Evolutionary conservation across 2,113 vertebrate species (phyloP), one percentile per base, ranked within the genome.

Genomic region (Arothron firmamentum): DNA sequence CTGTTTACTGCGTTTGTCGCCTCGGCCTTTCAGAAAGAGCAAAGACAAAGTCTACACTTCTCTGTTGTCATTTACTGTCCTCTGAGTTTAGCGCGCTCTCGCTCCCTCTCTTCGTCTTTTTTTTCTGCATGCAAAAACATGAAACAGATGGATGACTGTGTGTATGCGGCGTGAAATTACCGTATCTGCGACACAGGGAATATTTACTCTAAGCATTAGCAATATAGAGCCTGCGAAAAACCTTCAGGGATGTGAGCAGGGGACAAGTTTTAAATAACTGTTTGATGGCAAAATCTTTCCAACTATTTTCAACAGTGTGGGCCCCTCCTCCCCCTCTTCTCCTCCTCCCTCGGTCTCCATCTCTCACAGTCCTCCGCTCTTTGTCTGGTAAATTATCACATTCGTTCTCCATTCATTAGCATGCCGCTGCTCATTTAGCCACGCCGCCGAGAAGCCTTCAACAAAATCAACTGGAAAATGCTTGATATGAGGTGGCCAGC

Each of bases 401-500:
- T 74, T 82, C 72, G 31, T 88, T 85, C 82, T 83, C 65, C 68
- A 69, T 89, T 91, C 86, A 91, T 91, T 89, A 90, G 78, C 82
- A 81, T 78, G 76, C 86, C 79, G 86, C 60, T 78, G 80, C 81
- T 81, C 80, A 87, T 90, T 90, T 91, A 83, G 86, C 77, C 63
- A 82, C 62, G 81, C 83, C 81, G 78, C 77, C 80, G 72, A 84
- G 82, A 83, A 83, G 72, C 70, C 80, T 84, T 87, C 70, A 74
- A 83, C 80, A 88, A 88, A 90, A 90, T 84, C 83, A 89, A 83
- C 86, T 83, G 86, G 81, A 91, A 90, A 86, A 90, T 84, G 82
- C 72, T 80, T 77, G 78, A 86, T 87, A 86, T 66, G 75, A 78
- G 64, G 75, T 62, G 55, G 75, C 76, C 68, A 66, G 50, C 56